phyloP scores from a whole-genome alignment of 2,797 vertebrate species.

The Gorsachius magnificus region DNA sequence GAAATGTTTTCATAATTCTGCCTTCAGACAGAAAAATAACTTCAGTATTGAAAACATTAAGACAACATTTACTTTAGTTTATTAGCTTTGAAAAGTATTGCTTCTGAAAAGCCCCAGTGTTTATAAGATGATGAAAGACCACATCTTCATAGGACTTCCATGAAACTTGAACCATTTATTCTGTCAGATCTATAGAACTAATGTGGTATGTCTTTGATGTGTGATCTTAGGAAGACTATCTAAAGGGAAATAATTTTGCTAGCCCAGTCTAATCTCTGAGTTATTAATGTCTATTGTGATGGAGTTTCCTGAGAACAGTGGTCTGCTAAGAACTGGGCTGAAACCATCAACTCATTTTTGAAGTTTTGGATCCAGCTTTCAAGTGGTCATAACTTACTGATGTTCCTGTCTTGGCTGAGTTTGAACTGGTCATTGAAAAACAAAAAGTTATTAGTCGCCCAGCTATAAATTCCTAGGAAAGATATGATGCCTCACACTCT shows the following conservation, averaged over 20 bases:
- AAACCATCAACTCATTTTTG: background rate
- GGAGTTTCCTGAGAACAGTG: background rate
- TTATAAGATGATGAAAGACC: background rate
- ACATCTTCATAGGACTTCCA: background rate
- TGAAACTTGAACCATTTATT: background rate
- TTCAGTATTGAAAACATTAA: background rate
- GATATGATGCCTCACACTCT: background rate
- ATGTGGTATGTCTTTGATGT: background rate
- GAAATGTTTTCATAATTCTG: background rate
- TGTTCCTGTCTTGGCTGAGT: background rate
- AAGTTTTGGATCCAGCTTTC: background rate
- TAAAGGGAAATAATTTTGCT: background rate
- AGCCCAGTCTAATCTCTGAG: background rate
- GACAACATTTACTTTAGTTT: background rate
- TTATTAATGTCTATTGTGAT: background rate
- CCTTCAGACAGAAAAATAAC: background rate
- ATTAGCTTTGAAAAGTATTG: background rate
- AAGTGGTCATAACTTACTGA: background rate
- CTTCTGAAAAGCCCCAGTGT: background rate
- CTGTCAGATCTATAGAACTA: background rate
- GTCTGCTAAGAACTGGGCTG: background rate
- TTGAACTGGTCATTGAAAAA: background rate
- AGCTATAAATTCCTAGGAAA: slow-evolving; percentile 1
- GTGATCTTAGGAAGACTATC: background rate
- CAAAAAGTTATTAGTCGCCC: background rate